phyloP scores from a whole-genome alignment of 1,140 invertebrate species.

The Pollicipes pollicipes region DNA sequence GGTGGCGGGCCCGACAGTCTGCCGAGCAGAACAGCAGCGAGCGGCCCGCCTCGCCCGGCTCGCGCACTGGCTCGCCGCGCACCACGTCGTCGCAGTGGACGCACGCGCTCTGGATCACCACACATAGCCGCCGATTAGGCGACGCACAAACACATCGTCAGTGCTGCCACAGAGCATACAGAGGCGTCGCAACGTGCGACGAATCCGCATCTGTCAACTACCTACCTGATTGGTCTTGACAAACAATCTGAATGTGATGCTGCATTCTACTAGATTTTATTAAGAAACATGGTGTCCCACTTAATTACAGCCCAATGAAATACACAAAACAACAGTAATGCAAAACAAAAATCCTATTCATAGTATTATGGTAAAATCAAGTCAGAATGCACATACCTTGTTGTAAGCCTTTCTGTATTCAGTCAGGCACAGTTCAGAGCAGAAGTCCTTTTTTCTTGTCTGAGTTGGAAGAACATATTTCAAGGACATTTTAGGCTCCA shows the following conservation, averaged over 20 bases:
- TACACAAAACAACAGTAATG: conserved; percentile 10
- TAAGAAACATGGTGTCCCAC: too few species aligned
- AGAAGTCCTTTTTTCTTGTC: conserved; percentile 79
- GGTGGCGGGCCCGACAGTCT: conserved; percentile 58
- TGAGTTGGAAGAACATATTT: conserved; percentile 71
- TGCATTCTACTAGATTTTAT: too few species aligned
- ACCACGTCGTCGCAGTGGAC: background rate
- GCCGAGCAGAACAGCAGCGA: conserved; percentile 67
- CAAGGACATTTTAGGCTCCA: conserved; percentile 54
- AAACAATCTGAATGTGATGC: too few species aligned
- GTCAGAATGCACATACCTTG: too few species aligned
- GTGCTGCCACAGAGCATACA: conserved; percentile 28
- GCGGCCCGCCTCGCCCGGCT: conserved; percentile 28
- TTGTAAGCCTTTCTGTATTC: conserved; percentile 73
- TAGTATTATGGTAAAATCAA: too few species aligned
- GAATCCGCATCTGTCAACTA: too few species aligned
- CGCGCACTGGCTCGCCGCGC: conserved; percentile 36
- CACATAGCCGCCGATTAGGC: background rate
- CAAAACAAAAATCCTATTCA: conserved; percentile 6
- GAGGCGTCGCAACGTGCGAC: too few species aligned
- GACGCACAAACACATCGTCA: background rate
- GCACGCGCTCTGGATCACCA: background rate
- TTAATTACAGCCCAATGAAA: conserved; percentile 50
- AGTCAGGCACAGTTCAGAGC: conserved; percentile 68
- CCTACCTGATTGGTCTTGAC: too few species aligned